phyloP scores from a whole-genome alignment of 2,113 vertebrate genomes.

The Furnarius figulus region DNA sequence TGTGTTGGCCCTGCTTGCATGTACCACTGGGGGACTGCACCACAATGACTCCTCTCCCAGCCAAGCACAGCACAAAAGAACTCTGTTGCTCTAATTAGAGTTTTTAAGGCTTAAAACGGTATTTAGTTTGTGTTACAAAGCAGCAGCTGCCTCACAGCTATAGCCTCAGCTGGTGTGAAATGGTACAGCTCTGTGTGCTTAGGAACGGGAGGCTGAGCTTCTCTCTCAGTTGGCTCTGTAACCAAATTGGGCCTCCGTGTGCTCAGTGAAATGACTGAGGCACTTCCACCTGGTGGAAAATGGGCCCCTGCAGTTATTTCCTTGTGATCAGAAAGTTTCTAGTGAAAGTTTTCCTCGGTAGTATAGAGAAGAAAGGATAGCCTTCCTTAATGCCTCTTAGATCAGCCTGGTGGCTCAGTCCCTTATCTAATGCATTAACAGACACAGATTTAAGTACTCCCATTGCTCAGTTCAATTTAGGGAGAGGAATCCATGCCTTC shows the following conservation, averaged over 20 bases:
- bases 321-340: not conserved
- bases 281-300: not conserved
- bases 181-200: not conserved
- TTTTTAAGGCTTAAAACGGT: not conserved
- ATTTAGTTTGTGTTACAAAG: not conserved
- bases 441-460: not conserved
- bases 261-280: not conserved
- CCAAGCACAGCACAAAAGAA: not conserved
- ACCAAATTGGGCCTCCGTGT: not conserved
- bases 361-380: not conserved
- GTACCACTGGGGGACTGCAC: not conserved
- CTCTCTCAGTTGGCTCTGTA: not conserved
- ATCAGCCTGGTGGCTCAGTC: not conserved
- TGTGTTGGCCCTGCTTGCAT: not conserved
- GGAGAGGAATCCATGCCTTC: not conserved
- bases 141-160: not conserved
- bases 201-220: not conserved
- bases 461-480: not conserved
- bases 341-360: not conserved
- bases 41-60: not conserved
- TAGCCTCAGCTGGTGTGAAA: not conserved
- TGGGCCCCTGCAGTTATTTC: not conserved
- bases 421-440: not conserved
- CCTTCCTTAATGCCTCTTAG: not conserved
- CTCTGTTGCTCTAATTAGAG: not conserved